Evolutionary conservation across 2,888 invertebrate species (phyloP), one percentile per base, ranked within the genome.

Genomic region (Sepioteuthis lessoniana): DNA sequence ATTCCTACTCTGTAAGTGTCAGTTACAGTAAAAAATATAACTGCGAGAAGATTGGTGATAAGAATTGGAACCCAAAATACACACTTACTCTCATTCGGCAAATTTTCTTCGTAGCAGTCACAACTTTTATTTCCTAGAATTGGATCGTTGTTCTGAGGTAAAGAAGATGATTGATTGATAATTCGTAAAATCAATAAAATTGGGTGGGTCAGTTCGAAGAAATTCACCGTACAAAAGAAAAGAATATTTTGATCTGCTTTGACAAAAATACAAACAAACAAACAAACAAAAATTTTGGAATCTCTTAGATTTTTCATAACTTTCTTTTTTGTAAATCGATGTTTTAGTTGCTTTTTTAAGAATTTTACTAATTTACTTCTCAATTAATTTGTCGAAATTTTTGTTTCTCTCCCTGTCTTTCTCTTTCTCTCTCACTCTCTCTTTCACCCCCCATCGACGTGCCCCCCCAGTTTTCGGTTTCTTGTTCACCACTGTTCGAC

Each of bases 331-430:
- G 55, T 28, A 28, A 55, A 55, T 55, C 21, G 0, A 5, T 5
- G 19, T 47, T 55, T 55, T 55, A 42, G 42, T 42, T 42, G 42
- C 25, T 55, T 55, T 28, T 55, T 55, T 55, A 55, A 21, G 21
- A 21, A 0, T 55, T 21, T 28, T 55, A 21, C 21, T 25, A 25
- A 25, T 25, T 55, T 25, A 55, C 55, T 55, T 55, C 55, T 55
- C 25, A 25, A 55, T 21, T 55, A 55, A 76, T 76, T 76, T 76
- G 76, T 76, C n/a, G 35, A 76, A 16, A 76, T 76, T 76, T 76
- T 76, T 76, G 76, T n/a, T 76, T n/a, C 76, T 76, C 76, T 76
- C 76, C 76, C 76, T 76, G 76, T 76, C n/a, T 76, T 76, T 76
- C 76, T 76, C n/a, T 76, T 76, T 76, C 76, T 76, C 76, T 76